Evolutionary conservation across 1,140 invertebrate genomes (phyloP), one percentile per base, ranked within the genome.

Genomic region (Pseudomyrmex sp.): DNA sequence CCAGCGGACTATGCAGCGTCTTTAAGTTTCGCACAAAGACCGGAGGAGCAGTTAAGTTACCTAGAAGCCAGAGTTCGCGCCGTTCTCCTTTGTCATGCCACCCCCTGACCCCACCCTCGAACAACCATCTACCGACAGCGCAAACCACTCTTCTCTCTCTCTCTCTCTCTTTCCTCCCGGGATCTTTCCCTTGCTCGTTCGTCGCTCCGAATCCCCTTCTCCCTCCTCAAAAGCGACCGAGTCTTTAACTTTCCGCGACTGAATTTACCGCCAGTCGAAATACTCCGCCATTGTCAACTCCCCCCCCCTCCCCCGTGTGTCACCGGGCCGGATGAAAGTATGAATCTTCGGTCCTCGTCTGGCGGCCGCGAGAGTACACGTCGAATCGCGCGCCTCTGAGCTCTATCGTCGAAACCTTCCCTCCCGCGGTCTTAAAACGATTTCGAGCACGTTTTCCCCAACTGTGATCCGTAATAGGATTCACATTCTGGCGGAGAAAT

Each of bases 21-120:
- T 85, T 89, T 79, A 86, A 89, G 87, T 88, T 88, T 85, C 68
- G 52, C 68, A 69, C 83, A 84, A 84, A 84, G 76, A 84, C 66
- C 83, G 44, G 15, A 76, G 79, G 74, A 84, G 82, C 86, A 88
- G 86, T 85, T 82, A 68, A 82, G 63, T 88, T 74, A 80, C 72
- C 76, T 73, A 59, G 73, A 74, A 76, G 77, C 77, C 62, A 62
- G 74, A 88, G 83, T 88, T 85, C 83, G 61, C 63, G 52, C 63
- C 86, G 20, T 85, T 26, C 83, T 50, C 56, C 74, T 80, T 65
- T 83, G 65, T 77, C 87, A 70, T 72, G 54, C 70, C 61, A 35
- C 23, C 59, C 48, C 15, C 20, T 56, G 3, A 10, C 7, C 26
- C 26, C 8, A 2, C 13, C 5, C 20, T 8, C n/a, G 61, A 70